These are phyloP conservation scores for Bombylius major DNA, from an alignment of 2,888 invertebrate genomes.

Conservation along the genomic window DNA sequence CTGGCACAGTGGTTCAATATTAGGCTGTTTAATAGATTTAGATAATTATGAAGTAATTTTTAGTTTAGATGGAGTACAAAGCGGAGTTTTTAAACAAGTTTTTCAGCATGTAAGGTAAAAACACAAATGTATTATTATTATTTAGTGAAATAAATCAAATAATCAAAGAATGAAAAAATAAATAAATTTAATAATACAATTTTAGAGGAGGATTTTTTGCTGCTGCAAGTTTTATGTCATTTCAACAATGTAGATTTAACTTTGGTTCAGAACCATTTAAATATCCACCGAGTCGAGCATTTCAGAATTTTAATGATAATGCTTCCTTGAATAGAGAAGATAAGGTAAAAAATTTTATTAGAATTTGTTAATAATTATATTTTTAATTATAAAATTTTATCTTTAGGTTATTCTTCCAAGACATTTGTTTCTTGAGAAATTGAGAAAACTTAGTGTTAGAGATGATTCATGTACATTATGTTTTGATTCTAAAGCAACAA, in stretches of 20 bases:
- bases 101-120: slow-evolving; percentile 63
- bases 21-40: slow-evolving; percentile 77
- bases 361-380: background rate
- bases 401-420: slow-evolving; percentile 53
- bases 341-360: slow-evolving; percentile 39
- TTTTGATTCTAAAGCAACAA: slow-evolving; percentile 65
- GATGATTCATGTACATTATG: slow-evolving; percentile 83
- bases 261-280: slow-evolving; percentile 72
- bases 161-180: background rate
- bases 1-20: slow-evolving; percentile 75
- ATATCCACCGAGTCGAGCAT: slow-evolving; percentile 55
- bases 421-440: slow-evolving; percentile 60
- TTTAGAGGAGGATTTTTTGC: slow-evolving; percentile 78
- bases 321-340: slow-evolving; percentile 63
- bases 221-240: slow-evolving; percentile 93
- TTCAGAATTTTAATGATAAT: slow-evolving; percentile 62
- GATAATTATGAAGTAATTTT: slow-evolving; percentile 60
- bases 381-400: background rate
- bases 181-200: background rate
- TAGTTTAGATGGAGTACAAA: slow-evolving; percentile 63
- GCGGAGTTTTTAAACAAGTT: slow-evolving; percentile 58
- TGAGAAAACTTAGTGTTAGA: slow-evolving; percentile 57
- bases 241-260: slow-evolving; percentile 89
- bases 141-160: background rate
- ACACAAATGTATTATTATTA: background rate